A percentile compares a stretch with the other conserved stretches of the same genome.
phyloP scores from a whole-genome alignment of 2,888 invertebrate genomes.

The Diarsia dahlii region DNA sequence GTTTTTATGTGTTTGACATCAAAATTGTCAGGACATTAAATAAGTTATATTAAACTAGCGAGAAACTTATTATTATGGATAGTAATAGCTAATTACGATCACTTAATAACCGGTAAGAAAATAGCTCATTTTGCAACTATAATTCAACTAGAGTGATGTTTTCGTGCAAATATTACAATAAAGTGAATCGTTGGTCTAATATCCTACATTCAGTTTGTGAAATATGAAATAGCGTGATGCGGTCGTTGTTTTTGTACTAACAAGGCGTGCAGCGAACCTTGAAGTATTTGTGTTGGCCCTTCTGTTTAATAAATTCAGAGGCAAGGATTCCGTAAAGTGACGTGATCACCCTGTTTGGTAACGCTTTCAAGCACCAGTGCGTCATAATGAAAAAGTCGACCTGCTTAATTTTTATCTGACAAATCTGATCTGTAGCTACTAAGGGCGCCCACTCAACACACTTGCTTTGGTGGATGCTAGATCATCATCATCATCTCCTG shows the following conservation, averaged over 20 bases:
- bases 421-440: no score
- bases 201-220: conserved; percentile 27
- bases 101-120: conserved; percentile 17
- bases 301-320: not conserved
- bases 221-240: conserved; percentile 9
- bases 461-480: no score
- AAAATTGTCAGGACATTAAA: no score
- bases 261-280: not conserved
- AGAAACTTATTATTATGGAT: not conserved
- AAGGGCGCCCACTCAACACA: no score
- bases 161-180: not conserved
- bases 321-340: not conserved
- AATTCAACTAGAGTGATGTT: conserved; percentile 16
- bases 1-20: no score
- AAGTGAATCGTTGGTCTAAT: conserved; percentile 11
- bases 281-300: not conserved
- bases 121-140: conserved; percentile 20
- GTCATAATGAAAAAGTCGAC: no score
- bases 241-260: not conserved
- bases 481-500: no score
- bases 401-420: no score
- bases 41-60: not conserved
- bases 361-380: not conserved
- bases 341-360: no score
- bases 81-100: conserved; percentile 12